Base-by-base conservation (phyloP, 2,888 invertebrate species). In the Hoplodrina ambigua region DNA sequence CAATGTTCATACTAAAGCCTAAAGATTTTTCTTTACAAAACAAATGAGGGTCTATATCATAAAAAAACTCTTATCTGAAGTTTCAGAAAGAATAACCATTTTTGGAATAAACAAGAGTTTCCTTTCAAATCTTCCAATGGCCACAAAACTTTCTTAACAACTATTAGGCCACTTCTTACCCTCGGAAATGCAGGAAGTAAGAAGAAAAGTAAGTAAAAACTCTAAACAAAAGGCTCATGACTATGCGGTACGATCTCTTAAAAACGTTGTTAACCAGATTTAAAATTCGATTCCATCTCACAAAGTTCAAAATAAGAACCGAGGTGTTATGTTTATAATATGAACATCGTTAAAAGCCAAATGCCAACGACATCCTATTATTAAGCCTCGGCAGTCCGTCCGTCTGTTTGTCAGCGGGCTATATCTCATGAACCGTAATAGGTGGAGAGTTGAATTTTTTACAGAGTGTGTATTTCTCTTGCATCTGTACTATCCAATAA, bases 151-250 rank as follows among this genome's bases (percentile, higher is more conserved):
- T 49, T 7, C 50, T 25, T 41, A 53, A 60, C 30, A 41, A 6
- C 50, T 53, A 50, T 66, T 61, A 59, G n/a, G 41, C 6, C n/a
- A 33, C 54, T 20, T 56, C 13, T 57, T 60, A 52, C 41, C 10
- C 50, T 30, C 11, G 13, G 25, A 63, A 72, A 65, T 55, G 10
- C 19, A n/a, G 19, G 54, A 52, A 57, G 49, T 62, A 10, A 10
- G 54, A 65, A 71, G n/a, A n/a, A n/a, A n/a, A n/a, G n/a, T n/a
- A n/a, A n/a, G n/a, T 37, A 72, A 69, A 83, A 72, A 20, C 68
- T 33, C 37, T 30, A 50, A 68, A 69, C 52, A 68, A 63, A 64
- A 55, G 44, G 62, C 59, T 62, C 37, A 30, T 50, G 33, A 53
- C 41, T 52, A 25, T n/a, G n/a, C n/a, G 19, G 68, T 37, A 49